A percentile compares a stretch with the other conserved stretches of the same genome.
Conservation (phyloP, 2,888 invertebrate species). For the Eulithis testata region DNA sequence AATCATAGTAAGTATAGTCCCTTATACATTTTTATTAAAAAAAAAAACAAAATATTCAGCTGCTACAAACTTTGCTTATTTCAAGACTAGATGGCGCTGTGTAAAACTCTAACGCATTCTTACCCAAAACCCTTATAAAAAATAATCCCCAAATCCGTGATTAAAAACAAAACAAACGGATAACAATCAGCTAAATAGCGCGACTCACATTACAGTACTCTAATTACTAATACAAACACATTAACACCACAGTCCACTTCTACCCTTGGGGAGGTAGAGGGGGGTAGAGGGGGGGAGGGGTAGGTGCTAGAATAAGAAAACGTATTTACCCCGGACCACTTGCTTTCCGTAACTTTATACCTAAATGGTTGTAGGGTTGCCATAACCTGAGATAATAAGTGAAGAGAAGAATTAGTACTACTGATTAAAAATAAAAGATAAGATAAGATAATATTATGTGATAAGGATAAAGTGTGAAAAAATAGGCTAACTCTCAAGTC, state of each 20-base stretch:
- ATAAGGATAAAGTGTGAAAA: no score
- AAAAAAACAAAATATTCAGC: no score
- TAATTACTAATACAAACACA: constrained; percentile 70
- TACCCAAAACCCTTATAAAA: not conserved
- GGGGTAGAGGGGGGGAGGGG: constrained; percentile 22
- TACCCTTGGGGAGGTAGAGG: constrained; percentile 31
- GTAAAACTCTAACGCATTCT: no score
- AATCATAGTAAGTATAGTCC: no score
- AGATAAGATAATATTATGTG: no score
- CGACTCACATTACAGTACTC: constrained; percentile 43
- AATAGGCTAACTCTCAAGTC: no score
- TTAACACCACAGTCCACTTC: constrained; percentile 38
- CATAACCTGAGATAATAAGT: constrained; percentile 4
- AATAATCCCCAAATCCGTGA: constrained; percentile 4
- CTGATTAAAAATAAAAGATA: not conserved
- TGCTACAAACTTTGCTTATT: no score
- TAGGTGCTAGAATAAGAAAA: constrained; percentile 63
- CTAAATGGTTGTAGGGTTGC: constrained; percentile 63
- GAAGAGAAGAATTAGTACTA: not conserved
- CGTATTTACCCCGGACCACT: constrained; percentile 72
- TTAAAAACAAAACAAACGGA: constrained; percentile 38
- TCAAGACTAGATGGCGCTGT: no score
- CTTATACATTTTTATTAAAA: no score
- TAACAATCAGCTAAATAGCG: constrained; percentile 38
- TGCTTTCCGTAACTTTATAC: constrained; percentile 70